phyloP scores from a whole-genome alignment of 2,113 vertebrate species.

The Paramormyrops kingsleyae region DNA sequence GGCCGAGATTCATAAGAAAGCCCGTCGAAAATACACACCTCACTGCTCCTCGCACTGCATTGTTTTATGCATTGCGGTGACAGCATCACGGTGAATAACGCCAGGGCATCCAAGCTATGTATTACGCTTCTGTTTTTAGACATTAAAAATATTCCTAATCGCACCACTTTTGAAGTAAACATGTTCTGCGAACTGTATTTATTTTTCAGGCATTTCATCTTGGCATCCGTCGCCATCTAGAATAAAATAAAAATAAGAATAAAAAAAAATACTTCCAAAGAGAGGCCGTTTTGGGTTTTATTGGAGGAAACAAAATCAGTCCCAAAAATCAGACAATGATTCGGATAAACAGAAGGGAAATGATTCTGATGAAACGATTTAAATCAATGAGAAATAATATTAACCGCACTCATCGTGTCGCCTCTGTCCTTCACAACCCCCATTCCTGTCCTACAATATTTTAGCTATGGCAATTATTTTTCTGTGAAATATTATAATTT shows the following conservation, averaged over 20 bases:
- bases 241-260: too few relatives aligned
- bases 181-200: not conserved
- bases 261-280: not conserved
- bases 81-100: not conserved
- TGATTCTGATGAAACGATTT: not conserved
- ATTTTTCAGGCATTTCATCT: slow-evolving; percentile 6
- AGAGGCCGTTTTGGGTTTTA: not conserved
- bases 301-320: not conserved
- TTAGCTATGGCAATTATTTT: not conserved
- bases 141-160: not conserved
- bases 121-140: not conserved
- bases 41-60: not conserved
- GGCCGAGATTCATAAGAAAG: not conserved
- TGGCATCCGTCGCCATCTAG: not conserved
- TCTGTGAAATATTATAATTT: not conserved
- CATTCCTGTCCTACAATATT: not conserved
- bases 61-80: not conserved
- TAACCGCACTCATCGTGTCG: not conserved
- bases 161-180: not conserved
- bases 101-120: not conserved
- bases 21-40: not conserved
- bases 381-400: slow-evolving; percentile 7
- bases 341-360: not conserved
- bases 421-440: not conserved
- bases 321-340: not conserved